Evolutionary conservation across 1,140 invertebrate genomes (phyloP).

Genomic region (Mamestra configurata): DNA sequence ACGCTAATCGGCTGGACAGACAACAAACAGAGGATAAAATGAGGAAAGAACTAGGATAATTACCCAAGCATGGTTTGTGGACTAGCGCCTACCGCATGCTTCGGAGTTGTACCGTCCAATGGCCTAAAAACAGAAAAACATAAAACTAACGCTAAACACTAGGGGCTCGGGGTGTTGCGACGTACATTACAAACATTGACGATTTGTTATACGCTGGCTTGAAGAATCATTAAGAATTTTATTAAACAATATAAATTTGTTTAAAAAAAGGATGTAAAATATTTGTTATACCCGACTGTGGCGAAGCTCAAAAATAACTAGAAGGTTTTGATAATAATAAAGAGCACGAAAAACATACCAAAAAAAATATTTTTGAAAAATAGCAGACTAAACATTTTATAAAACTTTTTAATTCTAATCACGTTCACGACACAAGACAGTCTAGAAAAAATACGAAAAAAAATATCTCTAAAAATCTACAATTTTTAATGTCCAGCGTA

Average conservation of each 20-base stretch:
- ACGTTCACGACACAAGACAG: not conserved
- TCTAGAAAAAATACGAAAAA: not conserved
- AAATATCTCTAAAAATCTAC: not conserved
- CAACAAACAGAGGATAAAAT: slow-evolving; percentile 45
- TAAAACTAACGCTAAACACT: slow-evolving; percentile 80
- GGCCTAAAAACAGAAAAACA: slow-evolving; percentile 87
- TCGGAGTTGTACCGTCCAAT: slow-evolving; percentile 84
- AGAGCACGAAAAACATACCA: not conserved
- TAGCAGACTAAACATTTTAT: not conserved
- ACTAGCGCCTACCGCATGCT: slow-evolving; percentile 86
- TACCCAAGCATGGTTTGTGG: slow-evolving; percentile 88
- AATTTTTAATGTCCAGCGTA: slow-evolving; percentile 48
- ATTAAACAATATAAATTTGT: not conserved
- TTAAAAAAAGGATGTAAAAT: no score
- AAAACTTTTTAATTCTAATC: not conserved
- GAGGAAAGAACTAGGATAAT: slow-evolving; percentile 71
- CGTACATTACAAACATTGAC: slow-evolving; percentile 42
- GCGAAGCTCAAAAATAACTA: not conserved
- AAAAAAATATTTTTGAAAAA: not conserved
- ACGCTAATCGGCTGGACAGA: no score
- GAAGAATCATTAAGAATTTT: not conserved
- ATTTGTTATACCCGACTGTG: not conserved
- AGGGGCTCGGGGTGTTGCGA: slow-evolving; percentile 60
- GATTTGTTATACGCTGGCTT: slow-evolving; percentile 50
- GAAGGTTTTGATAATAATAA: no score